Percentiles rank a stretch among this genome's conserved stretches.
phyloP scores from a whole-genome alignment of 1,140 invertebrate genomes.

The Arctopsyche grandis region DNA sequence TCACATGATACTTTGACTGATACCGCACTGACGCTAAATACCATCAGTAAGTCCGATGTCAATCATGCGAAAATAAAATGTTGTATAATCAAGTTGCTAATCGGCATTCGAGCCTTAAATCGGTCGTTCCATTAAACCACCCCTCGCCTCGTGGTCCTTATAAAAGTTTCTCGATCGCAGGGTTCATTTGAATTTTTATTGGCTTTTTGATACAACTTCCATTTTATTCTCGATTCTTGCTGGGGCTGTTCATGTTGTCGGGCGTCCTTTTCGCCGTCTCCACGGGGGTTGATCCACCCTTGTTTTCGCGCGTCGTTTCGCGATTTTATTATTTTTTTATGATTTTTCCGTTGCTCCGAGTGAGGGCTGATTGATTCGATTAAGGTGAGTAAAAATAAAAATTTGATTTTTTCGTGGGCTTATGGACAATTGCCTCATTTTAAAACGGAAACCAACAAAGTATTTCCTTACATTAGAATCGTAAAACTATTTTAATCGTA shows the following conservation, averaged over 20 bases:
- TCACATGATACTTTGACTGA: too few species aligned
- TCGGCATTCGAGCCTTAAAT: conserved; percentile 9
- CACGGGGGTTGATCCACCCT: background rate
- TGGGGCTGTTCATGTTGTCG: conserved; percentile 7
- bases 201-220: conserved; percentile 40
- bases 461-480: too few species aligned
- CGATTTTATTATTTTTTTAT: conserved; percentile 38
- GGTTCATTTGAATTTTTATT: conserved; percentile 53
- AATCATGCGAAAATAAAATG: background rate
- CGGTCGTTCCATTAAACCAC: background rate
- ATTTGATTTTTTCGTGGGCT: background rate
- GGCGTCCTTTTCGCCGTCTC: conserved; percentile 3
- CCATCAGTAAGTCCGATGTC: too few species aligned
- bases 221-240: conserved; percentile 20
- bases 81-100: conserved; percentile 1
- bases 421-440: too few species aligned
- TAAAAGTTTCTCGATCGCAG: conserved; percentile 37
- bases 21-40: too few species aligned
- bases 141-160: conserved; percentile 11
- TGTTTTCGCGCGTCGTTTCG: conserved; percentile 22
- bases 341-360: background rate
- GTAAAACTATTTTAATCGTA: too few species aligned
- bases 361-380: conserved; percentile 14
- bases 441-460: background rate
- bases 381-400: background rate